These are phyloP conservation scores for Meandrina meandrites DNA, from an alignment of 92 coral and sea anemone species.

Conservation along the genomic window DNA sequence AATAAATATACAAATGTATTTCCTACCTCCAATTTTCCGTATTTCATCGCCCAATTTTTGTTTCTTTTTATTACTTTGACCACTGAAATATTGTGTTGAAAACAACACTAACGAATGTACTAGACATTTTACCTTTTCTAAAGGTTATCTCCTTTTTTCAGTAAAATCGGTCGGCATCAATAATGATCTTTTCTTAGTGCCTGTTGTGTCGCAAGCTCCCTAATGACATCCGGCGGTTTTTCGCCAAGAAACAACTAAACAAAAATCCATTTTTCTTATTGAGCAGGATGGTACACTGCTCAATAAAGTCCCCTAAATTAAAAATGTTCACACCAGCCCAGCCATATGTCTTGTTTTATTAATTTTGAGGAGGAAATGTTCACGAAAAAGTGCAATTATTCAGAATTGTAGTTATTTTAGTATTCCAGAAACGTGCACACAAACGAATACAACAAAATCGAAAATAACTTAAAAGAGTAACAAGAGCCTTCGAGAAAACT, in stretches of 20 bases:
- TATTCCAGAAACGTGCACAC: neutral
- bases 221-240: slow-evolving; percentile 1
- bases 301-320: neutral
- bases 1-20: neutral
- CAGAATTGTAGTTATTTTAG: neutral
- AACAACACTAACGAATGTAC: neutral
- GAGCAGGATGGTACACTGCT: neutral
- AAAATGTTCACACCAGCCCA: neutral
- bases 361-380: neutral
- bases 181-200: neutral
- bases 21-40: neutral
- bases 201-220: neutral
- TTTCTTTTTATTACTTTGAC: neutral
- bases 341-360: neutral
- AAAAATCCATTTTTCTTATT: neutral
- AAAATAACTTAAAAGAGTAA: neutral
- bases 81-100: neutral
- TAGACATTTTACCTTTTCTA: neutral
- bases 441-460: neutral
- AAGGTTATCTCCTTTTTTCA: neutral
- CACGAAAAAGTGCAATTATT: neutral
- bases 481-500: neutral
- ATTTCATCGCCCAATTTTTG: neutral
- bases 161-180: neutral
- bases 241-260: neutral